Evolutionary conservation across 2,797 vertebrate species (phyloP), one percentile per base, ranked within the genome.

Genomic region (Melopsittacus undulatus): DNA sequence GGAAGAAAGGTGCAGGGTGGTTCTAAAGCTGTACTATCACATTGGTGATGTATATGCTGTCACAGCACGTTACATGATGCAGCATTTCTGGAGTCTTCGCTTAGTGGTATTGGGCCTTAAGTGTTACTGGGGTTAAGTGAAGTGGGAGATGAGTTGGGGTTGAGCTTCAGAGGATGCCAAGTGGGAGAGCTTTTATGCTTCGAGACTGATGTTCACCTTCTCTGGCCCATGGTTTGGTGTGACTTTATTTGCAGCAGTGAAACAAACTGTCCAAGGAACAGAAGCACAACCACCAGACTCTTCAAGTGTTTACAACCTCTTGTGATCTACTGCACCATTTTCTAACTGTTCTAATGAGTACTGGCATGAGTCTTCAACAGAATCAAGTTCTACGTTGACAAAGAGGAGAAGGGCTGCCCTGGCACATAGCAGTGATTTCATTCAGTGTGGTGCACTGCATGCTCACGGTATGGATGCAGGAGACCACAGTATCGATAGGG

Each of bases 1-100:
- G 57, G 66, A 52, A 15, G 57, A 27, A 68, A 14, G 69, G 11
- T 48, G 43, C 61, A 52, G 36, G 29, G 13, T 56, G 57, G 45
- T 63, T 84, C 59, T 61, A 48, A 57, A 48, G 42, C 27, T 59
- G 13, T n/a, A 5, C 3, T 49, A 30, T 27, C 2, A 0, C 14
- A 7, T 18, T 5, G 2, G 30, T n/a, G 73, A 40, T 0, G 0
- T 15, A 5, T 23, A 7, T 48, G 38, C 24, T 2, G 1, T 34
- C 52, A 45, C 45, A 54, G 38, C 42, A 13, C 4, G 13, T 26
- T 8, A 30, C 2, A 0, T 48, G 52, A 23, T 72, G 59, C n/a
- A 26, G 59, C 27, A 79, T 75, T 75, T 36, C 43, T 82, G 48
- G 21, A 74, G 36, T 49, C 34, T 83, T 77, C 46, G 13, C 40